Evolutionary conservation across 2,888 invertebrate species (phyloP).

Genomic region (Cylindroiulus punctatus): DNA sequence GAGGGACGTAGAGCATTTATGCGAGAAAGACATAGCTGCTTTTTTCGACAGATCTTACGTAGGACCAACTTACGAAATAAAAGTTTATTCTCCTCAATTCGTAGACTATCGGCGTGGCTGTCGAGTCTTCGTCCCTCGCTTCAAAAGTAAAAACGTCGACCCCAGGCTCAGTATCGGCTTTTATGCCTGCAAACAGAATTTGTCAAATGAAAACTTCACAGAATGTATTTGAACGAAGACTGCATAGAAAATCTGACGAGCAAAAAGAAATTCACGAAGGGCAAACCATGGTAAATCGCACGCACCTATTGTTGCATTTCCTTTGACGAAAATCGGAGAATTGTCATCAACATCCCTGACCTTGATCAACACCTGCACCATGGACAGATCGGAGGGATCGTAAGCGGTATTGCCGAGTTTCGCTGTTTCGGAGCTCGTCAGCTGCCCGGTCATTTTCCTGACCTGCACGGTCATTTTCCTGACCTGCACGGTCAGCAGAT

Average conservation of each 20-base stretch:
- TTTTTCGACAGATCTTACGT: too few species aligned
- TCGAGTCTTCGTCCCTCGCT: conserved; percentile 76
- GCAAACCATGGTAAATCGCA: too few species aligned
- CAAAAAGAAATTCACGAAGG: too few species aligned
- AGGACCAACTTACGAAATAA: conserved; percentile 63
- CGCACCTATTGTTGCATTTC: conserved; percentile 73
- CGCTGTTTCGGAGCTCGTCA: background rate
- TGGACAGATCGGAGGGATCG: conserved; percentile 73
- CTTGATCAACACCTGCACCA: conserved; percentile 73
- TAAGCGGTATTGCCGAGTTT: conserved; percentile 62
- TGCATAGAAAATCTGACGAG: background rate
- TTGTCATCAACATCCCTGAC: conserved; percentile 80
- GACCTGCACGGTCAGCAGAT: conserved; percentile 73
- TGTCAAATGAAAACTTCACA: too few species aligned
- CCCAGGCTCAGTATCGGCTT: conserved; percentile 79
- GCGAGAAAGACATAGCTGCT: too few species aligned
- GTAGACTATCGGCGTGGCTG: conserved; percentile 74
- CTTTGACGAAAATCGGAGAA: conserved; percentile 74
- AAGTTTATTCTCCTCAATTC: conserved; percentile 73
- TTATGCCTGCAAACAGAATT: conserved; percentile 69
- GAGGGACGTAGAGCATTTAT: too few species aligned
- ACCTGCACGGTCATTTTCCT: conserved; percentile 53
- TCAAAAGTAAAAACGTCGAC: conserved; percentile 75
- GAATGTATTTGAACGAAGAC: too few species aligned
- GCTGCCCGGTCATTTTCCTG: conserved; percentile 51